Evolutionary conservation across 1,140 invertebrate species (phyloP).

Genomic region (Hermetia illucens): DNA sequence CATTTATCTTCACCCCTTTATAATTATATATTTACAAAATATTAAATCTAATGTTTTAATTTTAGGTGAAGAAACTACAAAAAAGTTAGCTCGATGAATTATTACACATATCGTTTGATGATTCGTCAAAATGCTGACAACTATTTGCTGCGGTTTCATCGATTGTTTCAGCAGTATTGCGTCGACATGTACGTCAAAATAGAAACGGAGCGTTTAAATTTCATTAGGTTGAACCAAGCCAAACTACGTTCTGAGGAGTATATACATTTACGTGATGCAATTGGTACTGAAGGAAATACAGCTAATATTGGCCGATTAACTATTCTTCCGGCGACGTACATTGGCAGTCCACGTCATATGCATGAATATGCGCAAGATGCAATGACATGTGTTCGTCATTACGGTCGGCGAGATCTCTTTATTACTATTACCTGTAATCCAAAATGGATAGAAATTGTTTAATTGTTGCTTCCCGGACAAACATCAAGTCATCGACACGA

Average conservation of each 20-base stretch:
- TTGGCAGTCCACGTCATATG: constrained; percentile 30
- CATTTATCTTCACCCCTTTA: too few species aligned
- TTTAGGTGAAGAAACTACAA: too few species aligned
- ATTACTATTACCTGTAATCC: constrained; percentile 35
- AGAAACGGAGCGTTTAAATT: constrained; percentile 30
- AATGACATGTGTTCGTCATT: constrained; percentile 31
- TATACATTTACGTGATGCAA: constrained; percentile 28
- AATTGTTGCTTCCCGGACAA: constrained; percentile 19
- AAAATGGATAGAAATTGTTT: constrained; percentile 30
- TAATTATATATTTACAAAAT: too few species aligned
- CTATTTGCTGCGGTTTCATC: too few species aligned
- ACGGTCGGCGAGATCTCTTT: constrained; percentile 29
- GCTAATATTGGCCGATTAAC: constrained; percentile 22
- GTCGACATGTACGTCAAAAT: constrained; percentile 35
- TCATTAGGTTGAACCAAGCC: constrained; percentile 30
- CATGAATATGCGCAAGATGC: too few species aligned
- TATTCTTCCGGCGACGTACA: constrained; percentile 32
- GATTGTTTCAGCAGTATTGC: too few species aligned
- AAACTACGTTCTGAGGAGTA: constrained; percentile 33
- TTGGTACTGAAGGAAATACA: constrained; percentile 15
- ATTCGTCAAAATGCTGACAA: too few species aligned
- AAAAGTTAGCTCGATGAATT: too few species aligned
- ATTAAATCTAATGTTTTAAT: not conserved
- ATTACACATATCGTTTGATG: too few species aligned
- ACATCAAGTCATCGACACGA: constrained; percentile 19